phyloP scores from a whole-genome alignment of 1,140 invertebrate species.

The Phocides pigmalion region DNA sequence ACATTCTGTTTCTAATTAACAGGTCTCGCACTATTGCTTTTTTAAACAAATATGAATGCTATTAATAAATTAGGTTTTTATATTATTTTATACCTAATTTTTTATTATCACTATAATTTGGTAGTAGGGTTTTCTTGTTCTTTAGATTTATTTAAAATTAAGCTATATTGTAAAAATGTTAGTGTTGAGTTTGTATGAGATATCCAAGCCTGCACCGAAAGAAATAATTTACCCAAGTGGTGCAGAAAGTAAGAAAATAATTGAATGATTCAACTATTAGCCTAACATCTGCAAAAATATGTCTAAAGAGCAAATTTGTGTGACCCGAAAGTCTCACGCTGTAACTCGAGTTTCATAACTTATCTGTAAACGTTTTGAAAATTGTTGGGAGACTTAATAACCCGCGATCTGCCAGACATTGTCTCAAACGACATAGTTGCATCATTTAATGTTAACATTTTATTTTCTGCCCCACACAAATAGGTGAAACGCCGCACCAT shows the following conservation, averaged over 20 bases:
- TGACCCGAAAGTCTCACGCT: constrained; percentile 2
- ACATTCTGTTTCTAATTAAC: not conserved
- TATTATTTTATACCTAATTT: constrained; percentile 7
- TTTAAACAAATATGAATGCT: not conserved
- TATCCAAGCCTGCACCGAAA: constrained; percentile 75
- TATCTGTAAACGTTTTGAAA: not conserved
- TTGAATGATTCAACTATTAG: constrained; percentile 82
- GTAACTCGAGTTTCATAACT: constrained; percentile 1
- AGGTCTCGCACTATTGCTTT: constrained; percentile 3
- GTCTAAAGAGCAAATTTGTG: constrained; percentile 9
- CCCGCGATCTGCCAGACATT: constrained; percentile 24
- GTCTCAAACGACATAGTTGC: constrained; percentile 65
- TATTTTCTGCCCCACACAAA: constrained; percentile 77
- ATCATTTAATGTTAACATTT: constrained; percentile 82
- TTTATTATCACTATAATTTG: constrained; percentile 11
- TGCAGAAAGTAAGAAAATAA: constrained; percentile 75
- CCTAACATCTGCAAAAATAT: constrained; percentile 23
- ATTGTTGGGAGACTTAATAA: constrained; percentile 27
- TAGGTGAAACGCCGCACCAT: constrained; percentile 89
- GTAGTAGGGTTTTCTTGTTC: constrained; percentile 32
- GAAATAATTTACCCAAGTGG: constrained; percentile 54
- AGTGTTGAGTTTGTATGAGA: constrained; percentile 47
- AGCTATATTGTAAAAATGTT: constrained; percentile 37
- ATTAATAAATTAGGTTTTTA: constrained; percentile 6
- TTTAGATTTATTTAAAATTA: constrained; percentile 33